Evolutionary conservation across 2,797 vertebrate species (phyloP).

Genomic region (Scolopax bukidnonensis): DNA sequence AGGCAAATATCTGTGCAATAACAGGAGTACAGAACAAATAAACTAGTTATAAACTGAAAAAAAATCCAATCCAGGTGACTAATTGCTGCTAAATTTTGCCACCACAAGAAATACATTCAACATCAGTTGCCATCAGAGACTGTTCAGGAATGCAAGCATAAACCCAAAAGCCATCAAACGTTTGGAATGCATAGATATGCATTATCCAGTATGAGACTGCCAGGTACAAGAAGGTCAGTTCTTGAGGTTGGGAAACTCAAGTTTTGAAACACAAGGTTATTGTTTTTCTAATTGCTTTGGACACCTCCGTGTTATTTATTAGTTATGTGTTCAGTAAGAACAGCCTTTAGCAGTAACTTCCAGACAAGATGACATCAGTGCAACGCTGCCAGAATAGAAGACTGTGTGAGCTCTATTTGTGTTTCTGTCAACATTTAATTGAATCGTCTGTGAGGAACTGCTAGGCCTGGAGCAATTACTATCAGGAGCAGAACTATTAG

Average conservation of each 20-base stretch:
- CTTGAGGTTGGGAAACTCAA: neutral
- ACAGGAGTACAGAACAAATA: neutral
- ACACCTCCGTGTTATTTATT: neutral
- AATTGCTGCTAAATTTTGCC: constrained; percentile 26
- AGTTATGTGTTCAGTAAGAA: neutral
- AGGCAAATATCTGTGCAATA: neutral
- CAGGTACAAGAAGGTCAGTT: neutral
- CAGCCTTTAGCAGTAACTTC: neutral
- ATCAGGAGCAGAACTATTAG: constrained; percentile 43
- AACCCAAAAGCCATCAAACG: neutral
- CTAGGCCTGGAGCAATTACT: constrained; percentile 39
- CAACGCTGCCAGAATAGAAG: neutral
- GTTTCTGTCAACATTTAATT: constrained; percentile 67
- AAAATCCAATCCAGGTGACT: neutral
- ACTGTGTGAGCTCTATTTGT: constrained; percentile 31
- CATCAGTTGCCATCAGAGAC: neutral
- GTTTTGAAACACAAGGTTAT: neutral
- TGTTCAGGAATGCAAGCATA: neutral
- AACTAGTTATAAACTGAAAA: neutral
- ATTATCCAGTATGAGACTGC: neutral
- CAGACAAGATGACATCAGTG: constrained; percentile 29
- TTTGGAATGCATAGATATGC: neutral
- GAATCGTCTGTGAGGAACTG: constrained; percentile 60
- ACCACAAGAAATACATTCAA: neutral
- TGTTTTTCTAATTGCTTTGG: constrained; percentile 27